These are phyloP conservation scores for Microplitis demolitor DNA, from an alignment of 1,140 invertebrate species.

Conservation along the genomic window DNA sequence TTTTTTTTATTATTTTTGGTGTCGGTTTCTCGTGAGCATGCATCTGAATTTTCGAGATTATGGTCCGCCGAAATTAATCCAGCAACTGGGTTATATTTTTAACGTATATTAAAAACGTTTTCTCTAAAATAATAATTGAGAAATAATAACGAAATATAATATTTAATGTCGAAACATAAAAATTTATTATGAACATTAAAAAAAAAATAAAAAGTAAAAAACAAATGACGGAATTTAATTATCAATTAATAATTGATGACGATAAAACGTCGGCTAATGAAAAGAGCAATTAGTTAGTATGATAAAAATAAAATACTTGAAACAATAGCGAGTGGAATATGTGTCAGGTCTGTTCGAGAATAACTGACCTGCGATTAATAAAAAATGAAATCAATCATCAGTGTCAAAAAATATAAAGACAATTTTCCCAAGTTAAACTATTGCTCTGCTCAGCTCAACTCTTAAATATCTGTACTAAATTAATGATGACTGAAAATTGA, in stretches of 20 bases:
- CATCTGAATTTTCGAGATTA: background rate
- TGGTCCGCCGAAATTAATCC: background rate
- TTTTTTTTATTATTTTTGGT: background rate
- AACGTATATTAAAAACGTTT: background rate
- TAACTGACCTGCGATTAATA: conserved; percentile 24
- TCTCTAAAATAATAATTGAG: no score
- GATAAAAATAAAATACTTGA: background rate
- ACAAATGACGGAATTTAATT: no score
- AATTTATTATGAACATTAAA: no score
- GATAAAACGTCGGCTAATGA: background rate
- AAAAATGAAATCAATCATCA: conserved; percentile 18
- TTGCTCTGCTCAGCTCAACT: background rate
- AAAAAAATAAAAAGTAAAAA: no score
- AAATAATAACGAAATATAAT: no score
- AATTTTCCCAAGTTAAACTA: background rate
- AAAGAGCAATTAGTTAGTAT: background rate
- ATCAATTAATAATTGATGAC: background rate
- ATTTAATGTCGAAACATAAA: no score
- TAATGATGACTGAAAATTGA: background rate
- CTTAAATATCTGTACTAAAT: background rate
- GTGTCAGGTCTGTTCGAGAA: background rate
- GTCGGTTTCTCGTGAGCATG: background rate
- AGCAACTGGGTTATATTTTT: no score
- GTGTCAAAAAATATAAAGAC: background rate
- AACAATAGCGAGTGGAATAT: background rate